A percentile compares a stretch with the other conserved stretches of the same genome.
phyloP scores from a whole-genome alignment of 2,113 vertebrate genomes.

The Anguilla rostrata region DNA sequence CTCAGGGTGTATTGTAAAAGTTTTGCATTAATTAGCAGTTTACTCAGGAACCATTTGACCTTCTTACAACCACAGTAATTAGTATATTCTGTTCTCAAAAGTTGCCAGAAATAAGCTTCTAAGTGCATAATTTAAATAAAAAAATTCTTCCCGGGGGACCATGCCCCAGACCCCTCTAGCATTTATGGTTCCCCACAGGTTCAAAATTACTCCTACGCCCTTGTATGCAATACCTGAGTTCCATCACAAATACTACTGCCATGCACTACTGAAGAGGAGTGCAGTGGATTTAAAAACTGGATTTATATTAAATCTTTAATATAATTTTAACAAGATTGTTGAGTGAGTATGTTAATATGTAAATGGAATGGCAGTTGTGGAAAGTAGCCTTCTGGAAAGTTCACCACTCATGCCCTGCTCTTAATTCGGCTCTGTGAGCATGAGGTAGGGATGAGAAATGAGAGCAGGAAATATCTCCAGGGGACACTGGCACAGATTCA shows the following conservation, averaged over 20 bases:
- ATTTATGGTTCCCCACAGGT: too few relatives aligned
- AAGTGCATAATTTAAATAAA: too few relatives aligned
- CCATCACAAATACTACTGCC: background rate
- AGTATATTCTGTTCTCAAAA: too few relatives aligned
- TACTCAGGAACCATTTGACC: too few relatives aligned
- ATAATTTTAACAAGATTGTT: constrained; percentile 50
- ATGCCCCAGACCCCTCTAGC: too few relatives aligned
- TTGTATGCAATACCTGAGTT: background rate
- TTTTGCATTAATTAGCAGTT: too few relatives aligned
- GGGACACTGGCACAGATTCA: background rate
- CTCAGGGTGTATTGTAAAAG: too few relatives aligned
- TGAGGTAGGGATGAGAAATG: background rate
- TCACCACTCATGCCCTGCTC: background rate
- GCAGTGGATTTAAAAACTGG: too few relatives aligned
- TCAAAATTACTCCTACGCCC: too few relatives aligned
- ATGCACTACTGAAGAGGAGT: background rate
- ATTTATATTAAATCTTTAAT: constrained; percentile 37
- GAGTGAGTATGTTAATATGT: constrained; percentile 46
- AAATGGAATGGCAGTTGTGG: constrained; percentile 17
- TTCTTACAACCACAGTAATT: too few relatives aligned
- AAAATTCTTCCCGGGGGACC: too few relatives aligned
- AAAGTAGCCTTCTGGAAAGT: background rate
- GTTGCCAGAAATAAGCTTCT: too few relatives aligned
- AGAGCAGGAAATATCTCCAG: background rate
- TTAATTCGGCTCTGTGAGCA: background rate